A percentile compares a stretch with the other conserved stretches of the same genome.
Evolutionary conservation across 2,113 vertebrate species (phyloP).

Genomic region (Chloropsis hardwickii): DNA sequence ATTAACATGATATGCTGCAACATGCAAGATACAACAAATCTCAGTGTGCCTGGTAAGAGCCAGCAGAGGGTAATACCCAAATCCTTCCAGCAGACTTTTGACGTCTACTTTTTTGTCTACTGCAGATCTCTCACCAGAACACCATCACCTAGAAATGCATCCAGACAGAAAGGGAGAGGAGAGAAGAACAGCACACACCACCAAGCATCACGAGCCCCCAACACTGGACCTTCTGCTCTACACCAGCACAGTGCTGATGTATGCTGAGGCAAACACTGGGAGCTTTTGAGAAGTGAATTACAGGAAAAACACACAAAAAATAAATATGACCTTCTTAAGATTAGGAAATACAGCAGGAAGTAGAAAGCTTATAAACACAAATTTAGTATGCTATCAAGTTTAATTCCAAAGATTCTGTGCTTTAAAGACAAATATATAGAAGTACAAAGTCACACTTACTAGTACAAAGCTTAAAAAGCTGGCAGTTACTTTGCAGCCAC

Average conservation of each 20-base stretch:
- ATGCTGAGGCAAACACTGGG: rapidly evolving
- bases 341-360: not conserved
- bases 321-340: not conserved
- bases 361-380: not conserved
- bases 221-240: not conserved
- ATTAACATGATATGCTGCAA: not conserved
- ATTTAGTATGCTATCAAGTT: not conserved
- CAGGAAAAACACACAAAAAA: not conserved
- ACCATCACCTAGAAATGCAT: not conserved
- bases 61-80: not conserved
- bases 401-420: not conserved
- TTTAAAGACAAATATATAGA: not conserved
- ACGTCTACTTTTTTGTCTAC: not conserved
- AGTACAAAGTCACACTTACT: not conserved
- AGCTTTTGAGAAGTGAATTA: not conserved
- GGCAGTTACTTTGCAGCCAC: not conserved
- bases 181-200: not conserved
- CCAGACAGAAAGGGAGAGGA: not conserved
- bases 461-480: not conserved
- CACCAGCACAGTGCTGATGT: not conserved
- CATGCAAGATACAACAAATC: not conserved
- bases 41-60: not conserved
- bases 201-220: not conserved
- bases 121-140: not conserved
- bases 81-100: not conserved